phyloP scores from a whole-genome alignment of 1,140 invertebrate species.

The Drepana arcuata region DNA sequence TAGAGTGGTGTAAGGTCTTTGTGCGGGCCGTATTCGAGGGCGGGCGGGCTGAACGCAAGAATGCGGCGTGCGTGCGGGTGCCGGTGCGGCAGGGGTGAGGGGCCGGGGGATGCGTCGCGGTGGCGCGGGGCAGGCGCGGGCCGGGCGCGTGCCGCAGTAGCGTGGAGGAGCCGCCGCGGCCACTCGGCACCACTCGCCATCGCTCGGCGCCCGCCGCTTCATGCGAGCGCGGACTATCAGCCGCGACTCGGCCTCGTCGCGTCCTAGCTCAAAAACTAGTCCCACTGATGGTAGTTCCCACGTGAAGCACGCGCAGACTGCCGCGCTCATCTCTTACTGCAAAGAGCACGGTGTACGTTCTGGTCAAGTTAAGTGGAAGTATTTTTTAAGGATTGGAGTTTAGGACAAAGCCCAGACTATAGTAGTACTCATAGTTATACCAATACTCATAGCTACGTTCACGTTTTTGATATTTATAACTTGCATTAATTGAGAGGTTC shows the following conservation, averaged over 20 bases:
- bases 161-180: slow-evolving; percentile 52
- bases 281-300: slow-evolving; percentile 12
- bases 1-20: slow-evolving; percentile 43
- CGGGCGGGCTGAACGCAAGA: slow-evolving; percentile 37
- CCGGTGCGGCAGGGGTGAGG: slow-evolving; percentile 17
- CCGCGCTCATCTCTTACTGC: no score
- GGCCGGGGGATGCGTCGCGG: slow-evolving; percentile 30
- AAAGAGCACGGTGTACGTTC: no score
- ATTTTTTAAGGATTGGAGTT: slow-evolving; percentile 6
- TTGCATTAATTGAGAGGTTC: no score
- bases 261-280: slow-evolving; percentile 5
- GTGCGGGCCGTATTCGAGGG: slow-evolving; percentile 35
- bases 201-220: no score
- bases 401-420: no score
- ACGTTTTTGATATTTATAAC: no score
- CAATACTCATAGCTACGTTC: no score
- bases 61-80: slow-evolving; percentile 61
- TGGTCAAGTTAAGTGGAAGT: slow-evolving; percentile 8
- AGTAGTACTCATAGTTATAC: no score
- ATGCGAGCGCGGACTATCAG: no score
- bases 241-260: slow-evolving; percentile 23
- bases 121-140: slow-evolving; percentile 31
- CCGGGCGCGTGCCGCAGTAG: slow-evolving; percentile 59
- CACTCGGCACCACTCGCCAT: slow-evolving; percentile 30
- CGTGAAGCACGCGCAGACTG: slow-evolving; percentile 14